Conservation (phyloP, 2,888 invertebrate species). For the Acleris sparsana region DNA sequence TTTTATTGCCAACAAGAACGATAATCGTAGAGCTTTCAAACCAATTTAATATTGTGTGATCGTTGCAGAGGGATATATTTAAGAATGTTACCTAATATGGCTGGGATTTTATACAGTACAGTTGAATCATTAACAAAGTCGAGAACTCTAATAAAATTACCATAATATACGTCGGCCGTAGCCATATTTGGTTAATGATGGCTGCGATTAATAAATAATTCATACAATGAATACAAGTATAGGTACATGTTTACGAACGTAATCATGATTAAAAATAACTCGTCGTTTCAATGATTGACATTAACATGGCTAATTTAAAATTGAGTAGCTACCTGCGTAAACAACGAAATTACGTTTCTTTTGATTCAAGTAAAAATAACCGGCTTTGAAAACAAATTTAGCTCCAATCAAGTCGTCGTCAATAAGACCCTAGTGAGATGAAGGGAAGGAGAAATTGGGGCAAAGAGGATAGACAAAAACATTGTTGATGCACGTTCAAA, state of each 20-base stretch:
- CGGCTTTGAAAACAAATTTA: not conserved
- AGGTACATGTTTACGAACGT: slow-evolving; percentile 5
- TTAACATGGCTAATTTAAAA: not conserved
- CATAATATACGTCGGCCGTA: slow-evolving; percentile 20
- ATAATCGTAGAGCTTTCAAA: slow-evolving; percentile 42
- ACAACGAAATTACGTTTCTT: not conserved
- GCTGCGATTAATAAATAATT: slow-evolving; percentile 22
- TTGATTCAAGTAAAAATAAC: not conserved
- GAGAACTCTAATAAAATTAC: slow-evolving; percentile 31
- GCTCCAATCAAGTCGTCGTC: not conserved
- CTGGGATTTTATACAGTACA: not conserved
- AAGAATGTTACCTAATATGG: slow-evolving; percentile 14
- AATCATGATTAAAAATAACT: slow-evolving; percentile 15
- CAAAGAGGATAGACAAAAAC: slow-evolving; percentile 53
- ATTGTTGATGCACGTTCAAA: slow-evolving; percentile 62
- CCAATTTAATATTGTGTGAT: slow-evolving; percentile 38
- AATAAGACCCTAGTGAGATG: not conserved
- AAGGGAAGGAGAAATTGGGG: slow-evolving; percentile 47
- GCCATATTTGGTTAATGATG: slow-evolving; percentile 22
- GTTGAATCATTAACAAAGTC: slow-evolving; percentile 11
- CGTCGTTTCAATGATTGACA: not conserved
- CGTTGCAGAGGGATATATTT: slow-evolving; percentile 5
- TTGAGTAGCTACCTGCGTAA: not conserved
- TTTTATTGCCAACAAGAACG: not conserved
- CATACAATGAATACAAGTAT: slow-evolving; percentile 13